These are phyloP conservation scores for Alauda arvensis DNA, from an alignment of 2,797 vertebrate species.

Conservation along the genomic window DNA sequence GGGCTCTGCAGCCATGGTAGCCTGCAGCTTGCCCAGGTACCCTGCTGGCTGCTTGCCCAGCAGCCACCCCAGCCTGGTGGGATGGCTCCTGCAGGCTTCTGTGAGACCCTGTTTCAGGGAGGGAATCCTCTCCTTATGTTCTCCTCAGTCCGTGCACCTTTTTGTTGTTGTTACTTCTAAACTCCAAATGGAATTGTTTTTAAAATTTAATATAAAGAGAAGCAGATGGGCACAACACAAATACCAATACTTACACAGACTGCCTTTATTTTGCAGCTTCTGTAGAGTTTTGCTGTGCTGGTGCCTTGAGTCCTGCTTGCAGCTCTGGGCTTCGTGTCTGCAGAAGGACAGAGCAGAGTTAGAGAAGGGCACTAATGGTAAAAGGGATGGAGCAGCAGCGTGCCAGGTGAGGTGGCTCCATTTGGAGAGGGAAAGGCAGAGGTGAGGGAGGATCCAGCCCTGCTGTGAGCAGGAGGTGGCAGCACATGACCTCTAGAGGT, in stretches of 20 bases:
- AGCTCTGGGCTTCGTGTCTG: neutral
- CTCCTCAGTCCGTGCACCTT: neutral
- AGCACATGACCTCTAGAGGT: constrained; percentile 21
- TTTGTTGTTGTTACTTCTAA: neutral
- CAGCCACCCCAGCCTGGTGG: neutral
- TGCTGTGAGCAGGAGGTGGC: neutral
- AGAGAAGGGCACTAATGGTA: neutral
- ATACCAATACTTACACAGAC: fast-evolving
- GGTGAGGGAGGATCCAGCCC: neutral
- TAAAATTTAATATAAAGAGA: neutral
- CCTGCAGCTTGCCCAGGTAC: neutral
- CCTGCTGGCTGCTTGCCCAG: neutral
- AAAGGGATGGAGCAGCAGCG: neutral
- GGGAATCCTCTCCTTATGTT: neutral
- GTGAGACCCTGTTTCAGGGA: neutral
- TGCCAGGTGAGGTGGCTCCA: neutral
- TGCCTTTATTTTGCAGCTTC: constrained; percentile 37
- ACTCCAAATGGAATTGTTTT: neutral
- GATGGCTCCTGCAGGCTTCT: neutral
- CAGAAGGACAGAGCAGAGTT: neutral
- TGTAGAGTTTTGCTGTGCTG: neutral
- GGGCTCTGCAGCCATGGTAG: neutral
- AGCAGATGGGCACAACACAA: neutral
- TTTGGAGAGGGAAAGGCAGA: neutral
- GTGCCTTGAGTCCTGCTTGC: neutral